Conservation (phyloP, 1,140 invertebrate species). For the Bilobella aurantiaca region DNA sequence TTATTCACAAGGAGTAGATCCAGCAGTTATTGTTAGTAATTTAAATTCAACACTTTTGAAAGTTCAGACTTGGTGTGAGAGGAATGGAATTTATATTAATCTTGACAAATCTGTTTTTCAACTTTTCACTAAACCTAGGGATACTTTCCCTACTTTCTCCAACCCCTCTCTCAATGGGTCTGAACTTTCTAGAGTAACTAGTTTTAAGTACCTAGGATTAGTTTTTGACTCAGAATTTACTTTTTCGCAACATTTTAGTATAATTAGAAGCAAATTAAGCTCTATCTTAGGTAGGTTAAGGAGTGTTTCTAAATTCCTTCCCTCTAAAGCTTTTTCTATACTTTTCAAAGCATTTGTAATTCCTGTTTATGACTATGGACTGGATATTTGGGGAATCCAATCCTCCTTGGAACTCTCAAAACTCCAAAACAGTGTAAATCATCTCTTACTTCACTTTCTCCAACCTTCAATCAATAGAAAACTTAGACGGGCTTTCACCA, state of each 20-base stretch:
- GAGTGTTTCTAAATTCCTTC: no score
- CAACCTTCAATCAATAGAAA: no score
- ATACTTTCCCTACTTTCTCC: not conserved
- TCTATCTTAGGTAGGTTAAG: not conserved
- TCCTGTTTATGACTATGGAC: no score
- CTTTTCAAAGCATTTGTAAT: no score
- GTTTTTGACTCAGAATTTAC: not conserved
- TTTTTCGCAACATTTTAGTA: not conserved
- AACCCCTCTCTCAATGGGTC: not conserved
- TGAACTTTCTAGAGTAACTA: not conserved
- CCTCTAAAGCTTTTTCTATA: no score
- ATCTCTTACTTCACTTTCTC: no score
- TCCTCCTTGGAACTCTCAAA: no score
- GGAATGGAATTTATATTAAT: not conserved
- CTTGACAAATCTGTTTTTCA: slow-evolving; percentile 1
- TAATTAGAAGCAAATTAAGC: not conserved
- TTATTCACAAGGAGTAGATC: not conserved
- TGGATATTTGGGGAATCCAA: no score
- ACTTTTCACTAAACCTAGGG: not conserved
- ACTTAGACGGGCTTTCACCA: no score
- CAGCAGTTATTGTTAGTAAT: not conserved
- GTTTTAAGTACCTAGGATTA: not conserved
- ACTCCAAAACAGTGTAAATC: no score
- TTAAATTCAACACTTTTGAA: not conserved
- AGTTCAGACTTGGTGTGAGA: not conserved